phyloP scores from a whole-genome alignment of 2,888 invertebrate species.

The Chymomyza amoena region DNA sequence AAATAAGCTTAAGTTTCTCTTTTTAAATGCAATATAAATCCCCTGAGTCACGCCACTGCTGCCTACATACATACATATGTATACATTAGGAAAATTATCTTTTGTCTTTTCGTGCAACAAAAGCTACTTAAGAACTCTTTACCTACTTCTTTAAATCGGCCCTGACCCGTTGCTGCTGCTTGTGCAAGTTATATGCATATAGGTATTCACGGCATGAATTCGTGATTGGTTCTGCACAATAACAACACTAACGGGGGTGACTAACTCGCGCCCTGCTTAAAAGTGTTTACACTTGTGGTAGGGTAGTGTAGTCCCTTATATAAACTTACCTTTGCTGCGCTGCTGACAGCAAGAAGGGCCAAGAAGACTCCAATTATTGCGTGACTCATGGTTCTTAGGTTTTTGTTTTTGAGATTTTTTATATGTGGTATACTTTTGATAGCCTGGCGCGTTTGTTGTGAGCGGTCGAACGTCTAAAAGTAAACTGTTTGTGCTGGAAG shows the following conservation, averaged over 20 bases:
- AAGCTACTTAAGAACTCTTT: background rate
- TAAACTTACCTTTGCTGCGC: conserved; percentile 59
- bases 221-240: background rate
- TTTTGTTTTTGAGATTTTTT: conserved; percentile 12
- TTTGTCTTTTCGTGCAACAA: background rate
- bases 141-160: conserved; percentile 22
- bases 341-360: conserved; percentile 37
- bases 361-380: conserved; percentile 48
- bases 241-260: background rate
- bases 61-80: background rate
- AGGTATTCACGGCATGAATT: background rate
- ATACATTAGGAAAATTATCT: background rate
- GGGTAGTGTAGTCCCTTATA: background rate
- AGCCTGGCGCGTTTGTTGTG: conserved; percentile 33
- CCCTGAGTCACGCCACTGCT: no score
- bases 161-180: conserved; percentile 39
- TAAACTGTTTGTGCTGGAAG: conserved; percentile 47
- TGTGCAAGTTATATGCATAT: background rate
- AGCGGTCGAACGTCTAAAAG: conserved; percentile 49
- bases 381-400: conserved; percentile 56
- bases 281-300: background rate
- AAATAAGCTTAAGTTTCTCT: no score
- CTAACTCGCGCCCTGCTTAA: background rate
- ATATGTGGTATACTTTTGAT: conserved; percentile 2
- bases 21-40: no score